Evolutionary conservation across 2,113 vertebrate genomes (phyloP).

Genomic region (Lycocorax pyrrhopterus): DNA sequence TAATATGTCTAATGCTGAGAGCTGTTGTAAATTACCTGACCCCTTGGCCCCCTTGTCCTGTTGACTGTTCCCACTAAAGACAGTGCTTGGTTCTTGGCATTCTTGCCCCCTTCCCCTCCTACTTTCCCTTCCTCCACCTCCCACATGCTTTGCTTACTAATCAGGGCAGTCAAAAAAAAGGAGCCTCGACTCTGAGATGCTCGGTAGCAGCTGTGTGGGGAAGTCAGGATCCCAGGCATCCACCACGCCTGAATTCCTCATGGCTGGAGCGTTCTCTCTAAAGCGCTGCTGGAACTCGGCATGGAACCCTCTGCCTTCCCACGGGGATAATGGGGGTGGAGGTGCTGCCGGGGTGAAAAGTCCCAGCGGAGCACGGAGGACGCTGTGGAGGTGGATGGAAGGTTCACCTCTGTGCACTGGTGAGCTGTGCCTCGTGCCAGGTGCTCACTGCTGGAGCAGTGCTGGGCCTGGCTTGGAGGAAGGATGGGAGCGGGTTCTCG

Average conservation of each 20-base stretch:
- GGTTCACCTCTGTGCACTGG: rapidly evolving
- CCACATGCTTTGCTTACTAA: neutral
- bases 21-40: conserved; percentile 41
- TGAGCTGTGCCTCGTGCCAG: rapidly evolving
- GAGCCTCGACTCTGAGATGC: neutral
- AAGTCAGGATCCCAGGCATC: neutral
- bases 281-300: neutral
- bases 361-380: neutral
- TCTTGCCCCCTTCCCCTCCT: neutral
- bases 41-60: neutral
- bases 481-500: rapidly evolving
- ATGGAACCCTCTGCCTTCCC: neutral
- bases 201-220: neutral
- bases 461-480: neutral
- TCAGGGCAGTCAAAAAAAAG: neutral
- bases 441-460: rapidly evolving
- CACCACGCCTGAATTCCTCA: neutral
- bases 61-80: neutral
- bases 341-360: neutral
- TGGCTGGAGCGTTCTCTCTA: neutral
- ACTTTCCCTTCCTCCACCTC: neutral
- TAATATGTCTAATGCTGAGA: conserved; percentile 1
- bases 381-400: neutral
- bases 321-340: rapidly evolving
- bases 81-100: neutral